phyloP scores from a whole-genome alignment of 2,113 vertebrate genomes.

The Serinus canaria region DNA sequence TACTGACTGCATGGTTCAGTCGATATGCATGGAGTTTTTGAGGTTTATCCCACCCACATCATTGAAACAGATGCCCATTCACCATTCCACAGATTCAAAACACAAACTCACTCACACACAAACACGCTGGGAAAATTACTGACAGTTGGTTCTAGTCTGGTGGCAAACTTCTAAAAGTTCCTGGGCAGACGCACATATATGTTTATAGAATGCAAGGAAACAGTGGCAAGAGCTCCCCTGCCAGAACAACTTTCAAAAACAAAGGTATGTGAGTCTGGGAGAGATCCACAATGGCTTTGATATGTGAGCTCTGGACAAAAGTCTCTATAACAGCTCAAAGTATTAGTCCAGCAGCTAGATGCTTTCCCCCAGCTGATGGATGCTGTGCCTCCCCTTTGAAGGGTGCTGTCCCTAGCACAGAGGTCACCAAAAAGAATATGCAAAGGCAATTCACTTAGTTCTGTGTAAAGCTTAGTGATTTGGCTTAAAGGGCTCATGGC shows the following conservation, averaged over 20 bases:
- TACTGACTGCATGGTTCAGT: not conserved
- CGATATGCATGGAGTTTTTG: not conserved
- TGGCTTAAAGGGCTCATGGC: not conserved
- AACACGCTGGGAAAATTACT: not conserved
- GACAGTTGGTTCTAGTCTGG: not conserved
- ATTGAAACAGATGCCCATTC: not conserved
- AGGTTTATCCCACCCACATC: not conserved
- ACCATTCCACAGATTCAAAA: not conserved
- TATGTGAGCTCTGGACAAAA: not conserved
- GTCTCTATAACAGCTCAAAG: not conserved
- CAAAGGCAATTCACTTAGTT: not conserved
- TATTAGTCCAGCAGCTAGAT: not conserved
- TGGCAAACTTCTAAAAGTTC: not conserved
- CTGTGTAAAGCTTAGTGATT: not conserved
- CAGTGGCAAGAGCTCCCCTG: not conserved
- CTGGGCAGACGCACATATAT: not conserved
- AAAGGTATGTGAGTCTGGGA: not conserved
- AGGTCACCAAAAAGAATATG: not conserved
- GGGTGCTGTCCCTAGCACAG: not conserved
- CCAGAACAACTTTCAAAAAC: slow-evolving; percentile 25
- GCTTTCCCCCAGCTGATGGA: not conserved
- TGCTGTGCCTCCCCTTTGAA: not conserved
- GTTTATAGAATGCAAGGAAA: slow-evolving; percentile 43
- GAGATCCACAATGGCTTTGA: not conserved
- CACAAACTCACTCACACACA: not conserved